Evolutionary conservation across 2,888 invertebrate species (phyloP), one percentile per base, ranked within the genome.

Genomic region (Hirtodrosophila alboralis): DNA sequence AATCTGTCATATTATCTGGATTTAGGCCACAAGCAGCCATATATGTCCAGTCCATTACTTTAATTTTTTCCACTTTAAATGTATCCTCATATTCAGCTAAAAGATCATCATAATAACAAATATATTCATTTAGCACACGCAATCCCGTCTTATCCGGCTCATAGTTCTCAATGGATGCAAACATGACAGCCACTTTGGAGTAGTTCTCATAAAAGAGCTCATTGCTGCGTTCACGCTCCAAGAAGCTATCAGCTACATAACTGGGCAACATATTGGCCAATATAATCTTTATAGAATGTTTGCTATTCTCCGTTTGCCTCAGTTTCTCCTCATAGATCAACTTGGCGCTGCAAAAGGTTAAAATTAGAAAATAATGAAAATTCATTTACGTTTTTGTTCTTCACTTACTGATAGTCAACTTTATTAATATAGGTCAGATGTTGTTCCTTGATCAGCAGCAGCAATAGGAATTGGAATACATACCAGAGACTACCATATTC

Each of bases 11-110:
- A 7, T 49, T 21, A 2, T 51, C 71, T 27, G 38, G 56, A 31
- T 95, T 94, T 21, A 98, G 91, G 0, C 98, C 98, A 86, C 97
- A 96, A 0, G 97, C 98, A 1, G 97, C 98, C 98, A 98, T 98
- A 87, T 98, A 98, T 0, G 98, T 98, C 93, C 96, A 96, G 57
- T 97, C 97, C 23, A 97, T 97, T 38, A 98, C 95, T 92, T 98
- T 98, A 21, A 98, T 98, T 91, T 98, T 98, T 89, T 98, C 98
- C 3, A 98, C 95, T 83, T 94, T 93, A 44, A 93, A 91, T 43
- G 93, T 91, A 0, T 91, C 78, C 1, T 64, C 78, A 27, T 92
- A 92, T 0, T 91, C 90, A 23, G 94, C 92, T n/a, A 96, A 91
- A 23, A 96, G 89, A 52, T 96, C 94, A 90, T 98, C 98, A 90